These are phyloP conservation scores for Eupithecia subumbrata DNA, from an alignment of 2,888 invertebrate genomes.

Conservation along the genomic window DNA sequence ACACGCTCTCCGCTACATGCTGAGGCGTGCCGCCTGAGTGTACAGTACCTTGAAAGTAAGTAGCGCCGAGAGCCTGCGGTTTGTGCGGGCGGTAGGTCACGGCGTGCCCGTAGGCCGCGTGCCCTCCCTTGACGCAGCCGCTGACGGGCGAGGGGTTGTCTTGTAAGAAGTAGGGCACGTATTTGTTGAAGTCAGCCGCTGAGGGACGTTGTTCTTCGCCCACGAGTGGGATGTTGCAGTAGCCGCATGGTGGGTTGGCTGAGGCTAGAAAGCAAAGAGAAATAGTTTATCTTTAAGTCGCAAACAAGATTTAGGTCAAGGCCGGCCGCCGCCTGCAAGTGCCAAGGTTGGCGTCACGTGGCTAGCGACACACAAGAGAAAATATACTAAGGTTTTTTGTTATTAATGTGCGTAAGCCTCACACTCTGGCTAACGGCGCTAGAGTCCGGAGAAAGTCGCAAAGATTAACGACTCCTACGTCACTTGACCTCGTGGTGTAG, in stretches of 20 bases:
- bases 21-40: too few relatives aligned
- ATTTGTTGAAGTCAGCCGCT: slow-evolving; percentile 86
- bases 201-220: slow-evolving; percentile 85
- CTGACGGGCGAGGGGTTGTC: slow-evolving; percentile 88
- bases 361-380: background rate
- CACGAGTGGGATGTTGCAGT: slow-evolving; percentile 80
- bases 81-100: slow-evolving; percentile 84
- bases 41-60: slow-evolving; percentile 87
- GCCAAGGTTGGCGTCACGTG: background rate
- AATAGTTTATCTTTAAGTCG: background rate
- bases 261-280: slow-evolving; percentile 9
- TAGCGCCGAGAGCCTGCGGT: slow-evolving; percentile 86
- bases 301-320: background rate
- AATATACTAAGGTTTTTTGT: too few relatives aligned
- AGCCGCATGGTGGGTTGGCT: slow-evolving; percentile 57
- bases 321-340: background rate
- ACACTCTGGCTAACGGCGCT: too few relatives aligned
- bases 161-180: slow-evolving; percentile 91
- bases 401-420: too few relatives aligned
- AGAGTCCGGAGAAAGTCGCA: too few relatives aligned
- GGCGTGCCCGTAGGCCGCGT: slow-evolving; percentile 91
- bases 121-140: slow-evolving; percentile 92
- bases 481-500: too few relatives aligned
- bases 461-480: too few relatives aligned
- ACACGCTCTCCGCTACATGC: too few relatives aligned